Evolutionary conservation across 53 echinoderm and acorn worm genomes (phyloP), one percentile per base, ranked within the genome.

Genomic region (Zoroaster sp.): DNA sequence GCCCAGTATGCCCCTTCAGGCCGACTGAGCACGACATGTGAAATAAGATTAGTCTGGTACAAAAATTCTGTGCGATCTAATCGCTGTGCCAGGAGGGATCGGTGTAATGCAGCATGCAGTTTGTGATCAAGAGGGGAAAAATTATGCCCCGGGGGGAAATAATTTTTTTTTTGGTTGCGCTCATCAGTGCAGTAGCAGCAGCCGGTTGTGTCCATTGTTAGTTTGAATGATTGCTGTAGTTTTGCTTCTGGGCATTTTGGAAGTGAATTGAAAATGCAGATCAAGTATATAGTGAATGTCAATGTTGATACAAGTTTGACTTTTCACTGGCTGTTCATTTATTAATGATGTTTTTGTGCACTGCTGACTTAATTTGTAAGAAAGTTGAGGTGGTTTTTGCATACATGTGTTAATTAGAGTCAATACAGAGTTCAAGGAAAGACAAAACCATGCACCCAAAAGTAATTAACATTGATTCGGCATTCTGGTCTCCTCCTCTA

Each of bases 81-180:
- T 78, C 59, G 59, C 55, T 69, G 47, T 45, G 52, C 85, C 85
- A 35, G 37, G 21, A 69, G 71, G 23, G 47, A 71, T 71, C 51
- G 70, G 85, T 70, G 85, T 85, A 85, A 85, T 40, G 71, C 51
- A 37, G 85, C 85, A 49, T 85, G 85, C 49, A 70, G 85, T 35
- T 40, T 66, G 23, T 70, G 34, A 41, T 3, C 49, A 2, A 38
- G 69, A 10, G 23, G 35, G 42, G 14, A 49, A 85, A 18, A 68
- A 35, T 85, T 49, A 85, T 49, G 67, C 72, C 85, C 46, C 17
- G n/a, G 42, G 85, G 83, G 69, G 25, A 21, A 33, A 47, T 70
- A 37, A 15, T 79, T 79, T 65, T n/a, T 65, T 79, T n/a, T 5
- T 45, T 45, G 28, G 21, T 34, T 20, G 38, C 38, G 32, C 55